Conservation (phyloP, 2,888 invertebrate species). For the Blastobasis adustella region DNA sequence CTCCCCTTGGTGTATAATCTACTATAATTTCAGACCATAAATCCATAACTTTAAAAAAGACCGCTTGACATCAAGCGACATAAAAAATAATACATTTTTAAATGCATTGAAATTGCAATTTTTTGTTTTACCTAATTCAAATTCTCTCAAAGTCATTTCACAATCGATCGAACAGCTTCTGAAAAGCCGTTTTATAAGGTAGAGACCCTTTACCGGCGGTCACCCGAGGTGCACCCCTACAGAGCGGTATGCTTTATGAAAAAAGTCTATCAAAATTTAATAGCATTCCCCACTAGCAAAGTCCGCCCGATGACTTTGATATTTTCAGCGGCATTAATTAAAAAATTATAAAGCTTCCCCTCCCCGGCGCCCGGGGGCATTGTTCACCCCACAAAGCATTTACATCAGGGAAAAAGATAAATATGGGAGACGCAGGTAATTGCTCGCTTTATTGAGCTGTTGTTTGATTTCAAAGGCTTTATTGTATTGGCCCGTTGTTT, state of each 20-base stretch:
- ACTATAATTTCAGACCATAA: no score
- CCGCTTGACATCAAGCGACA: no score
- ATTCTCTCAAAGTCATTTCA: no score
- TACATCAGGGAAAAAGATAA: slow-evolving; percentile 67
- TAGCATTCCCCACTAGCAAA: slow-evolving; percentile 56
- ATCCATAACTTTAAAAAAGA: no score
- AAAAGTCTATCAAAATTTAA: slow-evolving; percentile 54
- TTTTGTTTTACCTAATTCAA: no score
- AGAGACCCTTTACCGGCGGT: no score
- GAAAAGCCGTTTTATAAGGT: no score
- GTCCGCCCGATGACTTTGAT: slow-evolving; percentile 67
- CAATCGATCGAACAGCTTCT: no score
- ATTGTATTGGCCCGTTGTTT: slow-evolving; percentile 26
- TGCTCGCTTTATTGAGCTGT: slow-evolving; percentile 64
- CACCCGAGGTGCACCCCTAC: slow-evolving; percentile 18
- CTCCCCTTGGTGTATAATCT: no score
- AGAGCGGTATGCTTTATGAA: slow-evolving; percentile 48
- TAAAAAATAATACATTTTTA: no score
- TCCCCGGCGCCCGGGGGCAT: slow-evolving; percentile 41
- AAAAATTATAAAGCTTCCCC: slow-evolving; percentile 73
- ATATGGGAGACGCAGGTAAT: slow-evolving; percentile 67
- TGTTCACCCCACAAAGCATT: slow-evolving; percentile 61
- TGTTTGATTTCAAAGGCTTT: slow-evolving; percentile 67
- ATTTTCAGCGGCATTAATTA: slow-evolving; percentile 72
- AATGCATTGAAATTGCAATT: no score